Percentiles rank a stretch among this genome's conserved stretches.
phyloP scores from a whole-genome alignment of 2,113 vertebrate species.

The Oryzias curvinotus region DNA sequence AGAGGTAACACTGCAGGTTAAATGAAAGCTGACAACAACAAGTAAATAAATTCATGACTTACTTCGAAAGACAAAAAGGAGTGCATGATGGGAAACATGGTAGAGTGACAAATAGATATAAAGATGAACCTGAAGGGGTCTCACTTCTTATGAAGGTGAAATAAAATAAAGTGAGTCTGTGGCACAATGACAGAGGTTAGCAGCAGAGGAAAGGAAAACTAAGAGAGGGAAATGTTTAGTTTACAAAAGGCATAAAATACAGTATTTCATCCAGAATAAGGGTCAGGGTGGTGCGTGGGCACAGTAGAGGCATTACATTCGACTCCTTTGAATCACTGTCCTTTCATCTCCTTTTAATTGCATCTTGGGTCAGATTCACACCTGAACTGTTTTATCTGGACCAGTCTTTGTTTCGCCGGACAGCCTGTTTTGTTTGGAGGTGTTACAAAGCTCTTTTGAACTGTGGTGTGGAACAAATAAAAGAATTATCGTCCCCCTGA shows the following conservation, averaged over 20 bases:
- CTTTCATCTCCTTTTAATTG: too few species aligned
- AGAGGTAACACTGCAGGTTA: constrained; percentile 1
- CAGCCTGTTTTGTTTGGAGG: too few species aligned
- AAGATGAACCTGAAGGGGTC: constrained; percentile 29
- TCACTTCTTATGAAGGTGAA: constrained; percentile 12
- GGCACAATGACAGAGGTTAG: constrained; percentile 23
- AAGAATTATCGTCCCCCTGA: too few species aligned
- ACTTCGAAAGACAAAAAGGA: constrained; percentile 7
- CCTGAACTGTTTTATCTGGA: too few species aligned
- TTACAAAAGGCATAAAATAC: constrained; percentile 27
- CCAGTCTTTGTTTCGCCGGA: too few species aligned
- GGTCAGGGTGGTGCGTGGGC: neutral
- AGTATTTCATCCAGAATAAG: neutral
- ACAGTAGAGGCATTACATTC: too few species aligned
- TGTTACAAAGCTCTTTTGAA: too few species aligned
- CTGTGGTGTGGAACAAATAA: too few species aligned
- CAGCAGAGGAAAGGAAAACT: constrained; percentile 18
- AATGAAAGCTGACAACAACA: constrained; percentile 7
- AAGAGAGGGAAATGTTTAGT: constrained; percentile 27
- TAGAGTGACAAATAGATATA: constrained; percentile 34
- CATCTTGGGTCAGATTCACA: too few species aligned
- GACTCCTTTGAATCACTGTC: too few species aligned
- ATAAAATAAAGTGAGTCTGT: constrained; percentile 7
- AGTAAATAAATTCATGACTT: constrained; percentile 12
- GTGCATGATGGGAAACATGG: constrained; percentile 12